Percentiles rank a stretch among this genome's conserved stretches.
phyloP scores from a whole-genome alignment of 2,113 vertebrate species.

The Hippoglossus stenolepis region DNA sequence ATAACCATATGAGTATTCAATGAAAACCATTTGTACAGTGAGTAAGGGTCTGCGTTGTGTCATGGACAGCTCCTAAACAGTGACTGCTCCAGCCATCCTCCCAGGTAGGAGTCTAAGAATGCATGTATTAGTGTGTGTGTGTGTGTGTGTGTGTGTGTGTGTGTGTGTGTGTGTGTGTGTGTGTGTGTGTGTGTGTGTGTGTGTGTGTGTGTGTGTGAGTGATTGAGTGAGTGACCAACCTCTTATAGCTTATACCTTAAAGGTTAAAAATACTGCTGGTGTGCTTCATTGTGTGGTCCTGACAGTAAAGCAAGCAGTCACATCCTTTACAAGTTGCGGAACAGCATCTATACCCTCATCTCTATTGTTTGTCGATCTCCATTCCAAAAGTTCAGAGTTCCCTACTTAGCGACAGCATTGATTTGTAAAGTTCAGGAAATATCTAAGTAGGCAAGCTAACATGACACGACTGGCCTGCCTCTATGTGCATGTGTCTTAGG shows the following conservation, averaged over 20 bases:
- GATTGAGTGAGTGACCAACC: neutral
- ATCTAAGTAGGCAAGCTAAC: neutral
- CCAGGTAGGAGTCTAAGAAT: conserved; percentile 35
- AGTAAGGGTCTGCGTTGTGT: conserved; percentile 53
- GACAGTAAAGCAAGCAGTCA: conserved; percentile 27
- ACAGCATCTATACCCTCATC: conserved; percentile 2
- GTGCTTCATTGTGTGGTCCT: conserved; percentile 11
- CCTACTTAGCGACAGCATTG: conserved; percentile 19
- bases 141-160: conserved; percentile 4
- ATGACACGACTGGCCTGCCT: neutral
- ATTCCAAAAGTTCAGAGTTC: conserved; percentile 37
- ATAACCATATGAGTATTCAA: conserved; percentile 43
- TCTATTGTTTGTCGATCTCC: conserved; percentile 22
- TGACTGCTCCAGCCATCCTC: conserved; percentile 34
- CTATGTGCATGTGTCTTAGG: neutral
- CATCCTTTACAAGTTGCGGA: neutral
- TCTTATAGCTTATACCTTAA: neutral
- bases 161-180: too few species aligned
- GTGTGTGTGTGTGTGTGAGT: too few species aligned
- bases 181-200: neutral
- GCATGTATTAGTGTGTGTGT: conserved; percentile 6
- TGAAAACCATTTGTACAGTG: conserved; percentile 46
- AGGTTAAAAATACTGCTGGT: neutral
- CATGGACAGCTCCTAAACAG: conserved; percentile 58
- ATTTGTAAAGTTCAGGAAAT: conserved; percentile 31